These are phyloP conservation scores for Pseudolaguvia tuberculata DNA, from an alignment of 2,113 vertebrate genomes.

Conservation along the genomic window DNA sequence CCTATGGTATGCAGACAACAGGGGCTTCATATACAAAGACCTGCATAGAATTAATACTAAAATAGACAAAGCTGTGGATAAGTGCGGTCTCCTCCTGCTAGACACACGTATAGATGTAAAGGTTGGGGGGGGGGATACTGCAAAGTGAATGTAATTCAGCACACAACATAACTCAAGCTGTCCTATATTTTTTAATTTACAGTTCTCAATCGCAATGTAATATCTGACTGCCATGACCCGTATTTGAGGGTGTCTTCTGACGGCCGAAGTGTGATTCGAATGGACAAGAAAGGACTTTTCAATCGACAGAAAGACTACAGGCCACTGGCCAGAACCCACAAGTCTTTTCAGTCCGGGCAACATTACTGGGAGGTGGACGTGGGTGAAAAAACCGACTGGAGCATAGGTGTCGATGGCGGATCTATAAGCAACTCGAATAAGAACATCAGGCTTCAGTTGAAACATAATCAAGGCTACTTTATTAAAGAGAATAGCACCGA, in stretches of 20 bases:
- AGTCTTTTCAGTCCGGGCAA: slow-evolving; percentile 40
- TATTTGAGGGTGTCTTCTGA: slow-evolving; percentile 41
- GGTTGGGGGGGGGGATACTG: not conserved
- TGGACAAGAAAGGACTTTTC: slow-evolving; percentile 42
- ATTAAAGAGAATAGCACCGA: slow-evolving; percentile 33
- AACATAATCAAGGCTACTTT: slow-evolving; percentile 44
- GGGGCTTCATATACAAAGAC: no score
- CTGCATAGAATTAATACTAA: no score
- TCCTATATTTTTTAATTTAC: not conserved
- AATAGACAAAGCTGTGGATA: no score
- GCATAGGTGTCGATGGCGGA: slow-evolving; percentile 39
- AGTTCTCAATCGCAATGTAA: slow-evolving; percentile 45
- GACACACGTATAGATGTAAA: not conserved
- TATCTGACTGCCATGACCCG: slow-evolving; percentile 40
- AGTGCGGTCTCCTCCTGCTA: no score
- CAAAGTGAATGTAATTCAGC: not conserved
- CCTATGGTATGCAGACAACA: not conserved
- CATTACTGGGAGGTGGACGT: slow-evolving; percentile 51
- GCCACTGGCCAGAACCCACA: slow-evolving; percentile 37
- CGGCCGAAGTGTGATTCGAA: slow-evolving; percentile 39
- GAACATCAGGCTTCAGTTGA: slow-evolving; percentile 42
- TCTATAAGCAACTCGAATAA: slow-evolving; percentile 38
- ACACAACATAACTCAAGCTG: not conserved
- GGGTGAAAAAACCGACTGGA: slow-evolving; percentile 48
- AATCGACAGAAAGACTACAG: slow-evolving; percentile 39